phyloP scores from a whole-genome alignment of 2,888 invertebrate species.

The Rhagium mordax region DNA sequence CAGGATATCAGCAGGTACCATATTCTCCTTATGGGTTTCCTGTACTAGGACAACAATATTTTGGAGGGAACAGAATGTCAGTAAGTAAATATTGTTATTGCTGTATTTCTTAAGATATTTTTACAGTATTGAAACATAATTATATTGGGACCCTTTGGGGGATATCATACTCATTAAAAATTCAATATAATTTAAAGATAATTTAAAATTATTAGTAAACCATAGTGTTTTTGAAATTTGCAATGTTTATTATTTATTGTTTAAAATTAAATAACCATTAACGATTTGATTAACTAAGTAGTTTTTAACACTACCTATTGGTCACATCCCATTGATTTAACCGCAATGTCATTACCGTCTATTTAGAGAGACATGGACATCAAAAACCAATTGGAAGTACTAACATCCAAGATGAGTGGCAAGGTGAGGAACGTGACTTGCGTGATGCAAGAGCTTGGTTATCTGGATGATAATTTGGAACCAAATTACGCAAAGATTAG shows the following conservation, averaged over 20 bases:
- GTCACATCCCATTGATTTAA: not conserved
- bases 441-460: conserved; percentile 81
- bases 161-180: no score
- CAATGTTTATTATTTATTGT: no score
- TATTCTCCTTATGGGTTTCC: conserved; percentile 64
- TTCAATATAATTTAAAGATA: no score
- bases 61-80: conserved; percentile 71
- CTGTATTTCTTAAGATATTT: no score
- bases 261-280: no score
- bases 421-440: conserved; percentile 78
- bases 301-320: not conserved
- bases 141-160: no score
- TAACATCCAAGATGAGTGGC: conserved; percentile 72
- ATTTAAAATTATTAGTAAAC: no score
- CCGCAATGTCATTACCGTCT: not conserved
- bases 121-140: no score
- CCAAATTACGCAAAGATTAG: conserved; percentile 79
- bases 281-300: not conserved
- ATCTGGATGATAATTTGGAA: conserved; percentile 78
- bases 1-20: conserved; percentile 69
- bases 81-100: conserved; percentile 67
- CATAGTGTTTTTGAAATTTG: no score
- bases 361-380: conserved; percentile 76
- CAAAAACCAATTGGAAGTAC: conserved; percentile 75
- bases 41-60: conserved; percentile 67